Conservation (phyloP, 2,113 vertebrate species). For the Ictalurus punctatus region DNA sequence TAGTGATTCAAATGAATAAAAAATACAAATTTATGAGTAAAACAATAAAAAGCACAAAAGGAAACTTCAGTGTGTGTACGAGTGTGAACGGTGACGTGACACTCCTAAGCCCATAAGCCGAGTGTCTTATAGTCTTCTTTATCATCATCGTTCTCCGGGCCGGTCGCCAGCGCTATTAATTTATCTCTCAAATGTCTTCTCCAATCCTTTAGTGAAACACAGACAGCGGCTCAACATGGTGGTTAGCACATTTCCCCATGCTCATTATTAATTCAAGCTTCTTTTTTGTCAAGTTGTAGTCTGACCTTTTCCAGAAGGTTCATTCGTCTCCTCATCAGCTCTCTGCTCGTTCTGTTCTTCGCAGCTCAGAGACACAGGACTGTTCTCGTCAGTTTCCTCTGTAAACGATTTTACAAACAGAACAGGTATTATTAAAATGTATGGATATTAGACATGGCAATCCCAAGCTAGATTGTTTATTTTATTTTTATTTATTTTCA, state of each 20-base stretch:
- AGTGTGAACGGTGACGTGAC: neutral
- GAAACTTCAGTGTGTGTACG: neutral
- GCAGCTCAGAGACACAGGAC: neutral
- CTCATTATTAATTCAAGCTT: neutral
- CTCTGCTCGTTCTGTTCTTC: neutral
- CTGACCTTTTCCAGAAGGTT: slow-evolving; percentile 43
- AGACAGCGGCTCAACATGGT: neutral
- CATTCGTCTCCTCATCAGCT: neutral
- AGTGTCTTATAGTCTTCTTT: slow-evolving; percentile 16
- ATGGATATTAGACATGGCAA: neutral
- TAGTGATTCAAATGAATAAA: neutral
- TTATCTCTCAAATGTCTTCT: neutral
- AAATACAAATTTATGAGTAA: neutral
- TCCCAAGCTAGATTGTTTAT: neutral
- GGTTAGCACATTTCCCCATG: neutral
- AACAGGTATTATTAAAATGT: neutral
- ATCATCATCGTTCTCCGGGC: slow-evolving; percentile 22
- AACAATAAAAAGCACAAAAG: neutral
- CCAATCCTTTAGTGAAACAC: slow-evolving; percentile 16
- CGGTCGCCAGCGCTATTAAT: slow-evolving; percentile 24
- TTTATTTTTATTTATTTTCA: too few relatives aligned
- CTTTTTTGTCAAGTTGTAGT: neutral
- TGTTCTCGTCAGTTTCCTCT: neutral
- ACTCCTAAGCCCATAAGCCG: neutral
- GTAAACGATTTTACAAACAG: neutral